These are phyloP conservation scores for Nansenia antarctica DNA, from an alignment of 2,113 vertebrate species.

Conservation along the genomic window DNA sequence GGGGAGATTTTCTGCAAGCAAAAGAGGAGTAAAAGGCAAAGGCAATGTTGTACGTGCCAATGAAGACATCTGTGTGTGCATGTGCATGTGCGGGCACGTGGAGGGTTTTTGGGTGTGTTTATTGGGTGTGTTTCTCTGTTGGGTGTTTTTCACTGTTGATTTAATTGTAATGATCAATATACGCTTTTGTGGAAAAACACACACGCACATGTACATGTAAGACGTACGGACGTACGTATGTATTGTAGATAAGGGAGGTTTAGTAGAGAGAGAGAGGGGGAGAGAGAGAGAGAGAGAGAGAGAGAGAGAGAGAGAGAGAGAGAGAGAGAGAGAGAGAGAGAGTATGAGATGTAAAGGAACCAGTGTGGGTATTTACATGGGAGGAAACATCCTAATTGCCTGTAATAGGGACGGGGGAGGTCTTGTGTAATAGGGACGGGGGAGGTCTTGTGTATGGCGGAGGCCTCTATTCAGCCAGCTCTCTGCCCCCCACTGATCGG, in stretches of 20 bases:
- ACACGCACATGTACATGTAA: background rate
- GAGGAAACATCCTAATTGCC: conserved; percentile 52
- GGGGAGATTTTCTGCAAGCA: too few species aligned
- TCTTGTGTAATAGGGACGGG: conserved; percentile 37
- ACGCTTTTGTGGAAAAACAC: background rate
- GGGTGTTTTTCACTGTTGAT: conserved; percentile 2
- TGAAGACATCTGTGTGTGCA: too few species aligned
- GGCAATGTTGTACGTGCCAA: too few species aligned
- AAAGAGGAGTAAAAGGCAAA: too few species aligned
- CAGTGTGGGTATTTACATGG: conserved; percentile 44
- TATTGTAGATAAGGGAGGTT: conserved; percentile 20
- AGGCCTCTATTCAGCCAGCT: conserved; percentile 25
- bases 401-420: conserved; percentile 46
- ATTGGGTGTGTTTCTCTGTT: background rate
- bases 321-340: conserved; percentile 4
- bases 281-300: conserved; percentile 2
- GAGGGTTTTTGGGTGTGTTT: too few species aligned
- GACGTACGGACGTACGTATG: background rate
- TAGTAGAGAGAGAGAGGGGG: conserved; percentile 1
- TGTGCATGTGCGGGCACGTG: too few species aligned
- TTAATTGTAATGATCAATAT: background rate
- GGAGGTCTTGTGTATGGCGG: conserved; percentile 27
- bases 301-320: conserved; percentile 2
- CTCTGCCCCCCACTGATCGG: conserved; percentile 22
- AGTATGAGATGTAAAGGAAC: conserved; percentile 28